Base-by-base conservation (phyloP, 2,797 vertebrate species). In the Pantherophis vulpinus region DNA sequence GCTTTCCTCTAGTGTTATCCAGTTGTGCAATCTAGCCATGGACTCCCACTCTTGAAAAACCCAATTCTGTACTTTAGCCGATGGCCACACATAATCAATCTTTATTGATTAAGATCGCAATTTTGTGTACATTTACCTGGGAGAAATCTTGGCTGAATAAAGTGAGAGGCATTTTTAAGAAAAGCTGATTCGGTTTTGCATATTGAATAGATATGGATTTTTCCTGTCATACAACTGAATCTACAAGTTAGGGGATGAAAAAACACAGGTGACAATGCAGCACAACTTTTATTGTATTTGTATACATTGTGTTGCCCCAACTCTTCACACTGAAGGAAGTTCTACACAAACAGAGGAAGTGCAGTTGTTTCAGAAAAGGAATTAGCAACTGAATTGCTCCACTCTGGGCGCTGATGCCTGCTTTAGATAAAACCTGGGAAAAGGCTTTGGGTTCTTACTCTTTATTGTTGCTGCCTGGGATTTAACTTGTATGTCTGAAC, bases 261-360 rank as follows among this genome's bases (percentile, higher is more conserved):
- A 96, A 95, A 96, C 95, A 98, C 97, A 98, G 98, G 97, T 98
- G 97, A 97, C 96, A 97, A 94, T 95, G 95, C n/a, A 2, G 56
- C 91, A 93, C 93, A 92, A 90, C 90, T 95, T 47, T 83, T 95
- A 97, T 96, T 97, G 96, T 96, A 94, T 94, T 93, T 2, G 0
- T 90, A 74, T 87, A 91, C 94, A 94, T 89, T 92, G 55, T 42
- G 88, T 83, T 98, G 98, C 98, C 97, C 98, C 91, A 98, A 98
- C 97, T 97, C 97, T 98, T 93, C 98, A 98, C 97, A 98, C 97
- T 96, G 97, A 98, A 99, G 99, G 99, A 99, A 99, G 98, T 98
- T 97, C 97, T 97, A 98, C 97, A 99, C 99, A 99, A 99, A 99
- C 98, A 99, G 98, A 99, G 99, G 99, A 99, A 99, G 98, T 97